Conservation (phyloP, 2,797 vertebrate genomes). For the Heliangelus exortis region DNA sequence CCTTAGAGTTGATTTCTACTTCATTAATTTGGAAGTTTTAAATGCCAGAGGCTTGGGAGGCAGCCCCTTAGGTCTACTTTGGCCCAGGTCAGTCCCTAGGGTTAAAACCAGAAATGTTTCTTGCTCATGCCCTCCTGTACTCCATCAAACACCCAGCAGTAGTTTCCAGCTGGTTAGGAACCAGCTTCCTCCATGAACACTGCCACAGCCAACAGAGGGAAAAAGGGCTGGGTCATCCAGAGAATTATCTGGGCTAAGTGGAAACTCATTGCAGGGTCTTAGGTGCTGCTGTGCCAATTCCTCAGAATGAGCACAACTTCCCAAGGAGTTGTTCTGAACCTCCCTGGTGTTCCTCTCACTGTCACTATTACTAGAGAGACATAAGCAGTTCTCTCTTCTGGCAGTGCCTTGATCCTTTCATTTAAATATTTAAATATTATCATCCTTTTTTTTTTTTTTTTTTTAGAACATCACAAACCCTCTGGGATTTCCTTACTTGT, state of each 20-base stretch:
- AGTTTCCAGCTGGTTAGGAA: not conserved
- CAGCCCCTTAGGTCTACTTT: not conserved
- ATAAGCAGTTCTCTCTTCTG: fast-evolving
- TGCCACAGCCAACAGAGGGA: too few relatives aligned
- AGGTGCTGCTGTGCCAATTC: not conserved
- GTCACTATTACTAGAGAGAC: not conserved
- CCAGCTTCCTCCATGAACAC: not conserved
- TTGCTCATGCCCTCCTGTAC: fast-evolving
- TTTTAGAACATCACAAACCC: fast-evolving
- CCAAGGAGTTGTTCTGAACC: not conserved
- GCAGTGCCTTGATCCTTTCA: not conserved
- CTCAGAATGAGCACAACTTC: not conserved
- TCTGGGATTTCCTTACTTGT: not conserved
- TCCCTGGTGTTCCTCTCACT: not conserved
- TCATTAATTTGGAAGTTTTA: not conserved
- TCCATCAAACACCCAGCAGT: not conserved
- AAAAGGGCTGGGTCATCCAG: too few relatives aligned
- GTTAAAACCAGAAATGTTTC: not conserved
- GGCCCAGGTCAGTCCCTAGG: fast-evolving
- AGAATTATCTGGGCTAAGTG: too few relatives aligned
- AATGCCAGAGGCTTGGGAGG: not conserved
- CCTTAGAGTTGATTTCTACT: not conserved
- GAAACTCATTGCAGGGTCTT: not conserved
- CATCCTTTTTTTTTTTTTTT: not conserved
- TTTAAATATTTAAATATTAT: fast-evolving